Evolutionary conservation across 2,888 invertebrate genomes (phyloP).

Genomic region (Scaptomyza cyrtandrae): DNA sequence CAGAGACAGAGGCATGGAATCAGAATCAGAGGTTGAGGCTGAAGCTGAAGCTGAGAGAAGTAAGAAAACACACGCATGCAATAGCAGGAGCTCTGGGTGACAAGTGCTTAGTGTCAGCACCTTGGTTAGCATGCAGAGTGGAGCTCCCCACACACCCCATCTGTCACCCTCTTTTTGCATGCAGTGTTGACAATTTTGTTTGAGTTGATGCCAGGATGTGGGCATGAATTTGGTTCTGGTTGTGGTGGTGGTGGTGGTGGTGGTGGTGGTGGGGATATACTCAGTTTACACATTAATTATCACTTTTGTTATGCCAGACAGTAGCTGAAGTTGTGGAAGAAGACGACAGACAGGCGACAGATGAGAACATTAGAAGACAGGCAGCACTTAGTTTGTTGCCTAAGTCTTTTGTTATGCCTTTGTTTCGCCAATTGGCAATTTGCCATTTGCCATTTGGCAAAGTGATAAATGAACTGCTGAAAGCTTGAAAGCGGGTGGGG

Average conservation of each 20-base stretch:
- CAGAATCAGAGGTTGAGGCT: constrained; percentile 27
- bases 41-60: constrained; percentile 10
- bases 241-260: constrained; percentile 20
- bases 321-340: constrained; percentile 20
- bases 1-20: constrained; percentile 25
- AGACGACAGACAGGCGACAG: constrained; percentile 51
- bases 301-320: constrained; percentile 74
- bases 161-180: constrained; percentile 1
- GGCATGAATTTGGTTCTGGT: constrained; percentile 34
- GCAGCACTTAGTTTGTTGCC: constrained; percentile 60
- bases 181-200: constrained; percentile 74
- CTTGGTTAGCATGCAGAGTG: constrained; percentile 75
- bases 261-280: constrained; percentile 30
- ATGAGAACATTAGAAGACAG: constrained; percentile 64
- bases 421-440: constrained; percentile 20
- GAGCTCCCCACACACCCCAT: neutral
- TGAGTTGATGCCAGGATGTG: constrained; percentile 50
- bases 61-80: constrained; percentile 29
- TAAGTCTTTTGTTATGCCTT: constrained; percentile 67
- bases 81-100: constrained; percentile 64
- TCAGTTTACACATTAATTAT: constrained; percentile 84
- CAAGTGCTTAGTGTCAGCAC: constrained; percentile 81
- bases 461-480: constrained; percentile 83
- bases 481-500: constrained; percentile 52
- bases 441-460: constrained; percentile 40